A percentile compares a stretch with the other conserved stretches of the same genome.
Conservation (phyloP, 2,113 vertebrate species). For the Tragelaphus buxtoni region DNA sequence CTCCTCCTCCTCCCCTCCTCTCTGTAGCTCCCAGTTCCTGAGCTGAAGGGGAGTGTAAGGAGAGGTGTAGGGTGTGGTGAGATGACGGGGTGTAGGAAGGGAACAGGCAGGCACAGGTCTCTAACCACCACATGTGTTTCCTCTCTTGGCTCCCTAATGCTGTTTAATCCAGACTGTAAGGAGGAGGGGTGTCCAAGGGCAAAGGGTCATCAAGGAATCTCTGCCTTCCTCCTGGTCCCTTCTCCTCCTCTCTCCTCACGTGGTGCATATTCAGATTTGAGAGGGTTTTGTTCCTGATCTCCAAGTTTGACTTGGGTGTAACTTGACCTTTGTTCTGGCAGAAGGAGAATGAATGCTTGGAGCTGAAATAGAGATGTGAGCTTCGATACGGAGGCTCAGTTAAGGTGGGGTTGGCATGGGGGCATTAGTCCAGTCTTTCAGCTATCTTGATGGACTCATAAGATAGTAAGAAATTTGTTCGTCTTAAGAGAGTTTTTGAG, state of each 20-base stretch:
- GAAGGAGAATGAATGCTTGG: neutral
- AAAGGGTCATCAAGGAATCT: neutral
- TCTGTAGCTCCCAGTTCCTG: constrained; percentile 27
- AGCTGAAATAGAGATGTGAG: neutral
- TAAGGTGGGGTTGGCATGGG: neutral
- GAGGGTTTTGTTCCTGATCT: constrained; percentile 6
- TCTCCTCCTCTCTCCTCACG: neutral
- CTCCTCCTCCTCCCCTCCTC: neutral
- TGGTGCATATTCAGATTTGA: constrained; percentile 13
- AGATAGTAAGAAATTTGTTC: neutral
- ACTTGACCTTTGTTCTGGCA: constrained; percentile 4
- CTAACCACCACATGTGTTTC: neutral
- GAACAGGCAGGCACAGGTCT: constrained; percentile 63
- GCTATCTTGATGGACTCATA: neutral
- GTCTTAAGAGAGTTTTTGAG: neutral
- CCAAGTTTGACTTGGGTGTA: neutral
- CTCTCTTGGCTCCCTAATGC: constrained; percentile 31
- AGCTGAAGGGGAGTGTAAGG: neutral
- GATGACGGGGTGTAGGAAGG: constrained; percentile 46
- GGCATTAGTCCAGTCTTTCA: neutral
- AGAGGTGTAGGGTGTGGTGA: constrained; percentile 60
- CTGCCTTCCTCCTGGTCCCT: neutral
- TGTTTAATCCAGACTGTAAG: constrained; percentile 37
- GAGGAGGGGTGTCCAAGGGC: neutral
- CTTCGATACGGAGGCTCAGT: neutral